Conservation (phyloP, 2,113 vertebrate species). For the Piprites chloris region DNA sequence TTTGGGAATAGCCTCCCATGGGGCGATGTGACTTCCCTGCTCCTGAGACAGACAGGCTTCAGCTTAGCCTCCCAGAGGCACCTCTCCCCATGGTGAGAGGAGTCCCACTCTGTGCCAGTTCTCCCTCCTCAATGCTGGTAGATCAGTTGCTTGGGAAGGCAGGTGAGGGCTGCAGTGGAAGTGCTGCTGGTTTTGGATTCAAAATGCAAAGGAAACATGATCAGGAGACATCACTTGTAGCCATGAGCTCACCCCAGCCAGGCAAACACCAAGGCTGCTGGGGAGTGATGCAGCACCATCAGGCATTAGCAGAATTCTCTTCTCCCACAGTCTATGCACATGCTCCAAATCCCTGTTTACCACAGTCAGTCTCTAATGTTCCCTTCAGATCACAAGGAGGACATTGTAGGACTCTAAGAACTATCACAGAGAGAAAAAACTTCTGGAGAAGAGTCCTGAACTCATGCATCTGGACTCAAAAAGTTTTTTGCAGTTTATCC, state of each 20-base stretch:
- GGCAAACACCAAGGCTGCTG: background rate
- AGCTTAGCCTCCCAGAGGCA: background rate
- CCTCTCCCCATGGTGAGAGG: background rate
- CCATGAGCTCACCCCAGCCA: background rate
- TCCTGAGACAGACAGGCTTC: background rate
- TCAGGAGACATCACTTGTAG: background rate
- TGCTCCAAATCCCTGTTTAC: background rate
- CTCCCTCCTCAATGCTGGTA: rapidly evolving
- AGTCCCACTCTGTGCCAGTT: background rate
- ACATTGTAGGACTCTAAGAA: background rate
- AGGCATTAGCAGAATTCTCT: background rate
- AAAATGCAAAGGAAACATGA: background rate
- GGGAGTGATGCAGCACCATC: background rate
- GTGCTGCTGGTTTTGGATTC: background rate
- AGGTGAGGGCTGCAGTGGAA: background rate
- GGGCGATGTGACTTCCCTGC: background rate
- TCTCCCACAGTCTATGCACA: background rate
- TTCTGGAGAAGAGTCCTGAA: background rate
- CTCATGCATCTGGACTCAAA: background rate
- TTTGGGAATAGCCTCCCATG: background rate
- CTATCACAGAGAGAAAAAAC: background rate
- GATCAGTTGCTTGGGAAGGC: background rate
- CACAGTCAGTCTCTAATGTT: background rate
- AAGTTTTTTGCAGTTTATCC: background rate
- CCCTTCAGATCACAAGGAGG: background rate